Conservation (phyloP, 2,113 vertebrate species). For the Chaetura pelagica region DNA sequence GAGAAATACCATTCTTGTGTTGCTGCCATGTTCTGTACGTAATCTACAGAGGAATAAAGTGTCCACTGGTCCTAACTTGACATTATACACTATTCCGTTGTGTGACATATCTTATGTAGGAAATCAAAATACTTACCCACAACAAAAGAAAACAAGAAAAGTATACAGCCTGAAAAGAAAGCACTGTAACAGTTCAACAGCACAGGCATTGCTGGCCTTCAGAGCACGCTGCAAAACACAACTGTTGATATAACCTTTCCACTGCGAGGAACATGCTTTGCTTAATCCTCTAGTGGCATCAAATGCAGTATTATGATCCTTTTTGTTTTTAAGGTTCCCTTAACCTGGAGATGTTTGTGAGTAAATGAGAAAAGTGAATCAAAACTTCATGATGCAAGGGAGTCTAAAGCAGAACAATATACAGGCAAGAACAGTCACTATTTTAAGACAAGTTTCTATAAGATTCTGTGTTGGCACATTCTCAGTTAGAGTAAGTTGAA, state of each 20-base stretch:
- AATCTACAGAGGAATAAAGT: neutral
- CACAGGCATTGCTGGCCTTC: neutral
- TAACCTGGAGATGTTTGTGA: neutral
- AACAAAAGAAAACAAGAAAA: slow-evolving; percentile 15
- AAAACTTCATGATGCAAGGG: neutral
- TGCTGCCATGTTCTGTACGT: neutral
- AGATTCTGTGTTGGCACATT: neutral
- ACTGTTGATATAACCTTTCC: neutral
- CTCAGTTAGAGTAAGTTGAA: neutral
- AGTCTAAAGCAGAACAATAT: neutral
- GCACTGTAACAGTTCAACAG: neutral
- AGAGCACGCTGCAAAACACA: neutral
- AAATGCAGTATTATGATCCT: neutral
- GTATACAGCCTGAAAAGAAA: neutral
- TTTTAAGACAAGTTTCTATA: neutral
- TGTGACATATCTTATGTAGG: neutral
- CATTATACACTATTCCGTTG: neutral
- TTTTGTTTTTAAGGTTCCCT: neutral
- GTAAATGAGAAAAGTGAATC: neutral
- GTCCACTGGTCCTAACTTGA: neutral
- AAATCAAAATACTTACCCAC: neutral
- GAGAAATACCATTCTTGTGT: neutral
- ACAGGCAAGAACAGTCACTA: neutral
- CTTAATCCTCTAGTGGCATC: neutral
- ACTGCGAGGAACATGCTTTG: neutral